A percentile compares a stretch with the other conserved stretches of the same genome.
phyloP scores from a whole-genome alignment of 2,888 invertebrate species.

The Tipula vernalis region DNA sequence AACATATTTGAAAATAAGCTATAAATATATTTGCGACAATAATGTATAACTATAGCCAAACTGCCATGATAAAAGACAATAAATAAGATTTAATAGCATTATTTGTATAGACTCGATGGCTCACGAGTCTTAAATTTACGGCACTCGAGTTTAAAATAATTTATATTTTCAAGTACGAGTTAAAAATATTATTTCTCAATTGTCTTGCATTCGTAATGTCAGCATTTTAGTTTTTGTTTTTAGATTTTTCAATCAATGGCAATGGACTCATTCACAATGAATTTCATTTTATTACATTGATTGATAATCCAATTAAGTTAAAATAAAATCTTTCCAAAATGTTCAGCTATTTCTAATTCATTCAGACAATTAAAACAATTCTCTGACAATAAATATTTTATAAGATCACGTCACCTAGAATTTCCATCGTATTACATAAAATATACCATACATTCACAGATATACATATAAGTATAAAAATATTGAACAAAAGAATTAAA shows the following conservation, averaged over 20 bases:
- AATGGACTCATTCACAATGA: neutral
- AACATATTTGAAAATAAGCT: neutral
- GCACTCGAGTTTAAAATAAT: neutral
- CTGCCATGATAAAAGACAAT: neutral
- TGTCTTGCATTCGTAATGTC: neutral
- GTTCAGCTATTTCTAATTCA: neutral
- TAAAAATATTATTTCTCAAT: neutral
- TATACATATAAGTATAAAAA: neutral
- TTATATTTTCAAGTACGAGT: neutral
- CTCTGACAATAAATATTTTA: neutral
- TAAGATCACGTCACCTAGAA: no score
- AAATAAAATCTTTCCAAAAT: neutral
- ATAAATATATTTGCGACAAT: neutral
- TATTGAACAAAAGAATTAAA: neutral
- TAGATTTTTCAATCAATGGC: neutral
- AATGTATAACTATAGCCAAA: neutral
- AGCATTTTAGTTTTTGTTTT: neutral
- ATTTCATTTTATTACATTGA: neutral
- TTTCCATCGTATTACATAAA: neutral
- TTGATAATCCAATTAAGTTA: neutral
- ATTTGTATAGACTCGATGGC: neutral
- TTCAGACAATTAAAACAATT: neutral
- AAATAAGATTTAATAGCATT: neutral
- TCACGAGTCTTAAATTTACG: neutral
- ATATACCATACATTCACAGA: neutral